These are phyloP conservation scores for Nylanderia fulva DNA, from an alignment of 1,140 invertebrate genomes.

Conservation along the genomic window DNA sequence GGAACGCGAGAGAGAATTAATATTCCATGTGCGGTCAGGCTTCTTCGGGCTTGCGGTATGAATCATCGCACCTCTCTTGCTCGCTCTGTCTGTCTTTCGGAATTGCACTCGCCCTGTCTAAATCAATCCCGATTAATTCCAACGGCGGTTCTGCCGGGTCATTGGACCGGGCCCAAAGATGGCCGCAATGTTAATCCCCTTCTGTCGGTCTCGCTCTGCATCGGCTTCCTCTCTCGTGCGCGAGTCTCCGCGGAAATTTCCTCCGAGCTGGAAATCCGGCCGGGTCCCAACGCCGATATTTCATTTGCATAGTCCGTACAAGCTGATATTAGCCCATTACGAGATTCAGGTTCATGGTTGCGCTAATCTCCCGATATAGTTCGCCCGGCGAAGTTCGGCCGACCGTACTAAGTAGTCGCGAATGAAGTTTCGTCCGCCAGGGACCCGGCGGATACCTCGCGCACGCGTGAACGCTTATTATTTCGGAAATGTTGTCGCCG, in stretches of 20 bases:
- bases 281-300: slow-evolving; percentile 64
- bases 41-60: slow-evolving; percentile 21
- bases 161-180: slow-evolving; percentile 66
- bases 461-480: slow-evolving; percentile 50
- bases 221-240: slow-evolving; percentile 41
- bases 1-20: slow-evolving; percentile 25
- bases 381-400: slow-evolving; percentile 19
- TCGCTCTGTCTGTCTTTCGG: no score
- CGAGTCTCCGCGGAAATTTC: slow-evolving; percentile 55
- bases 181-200: slow-evolving; percentile 70
- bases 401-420: no score
- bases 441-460: slow-evolving; percentile 6
- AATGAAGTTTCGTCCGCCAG: neutral
- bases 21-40: slow-evolving; percentile 32
- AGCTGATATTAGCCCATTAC: slow-evolving; percentile 68
- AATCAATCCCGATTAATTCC: slow-evolving; percentile 80
- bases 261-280: neutral
- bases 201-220: slow-evolving; percentile 5
- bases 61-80: neutral
- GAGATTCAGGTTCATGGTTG: slow-evolving; percentile 32
- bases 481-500: slow-evolving; percentile 12
- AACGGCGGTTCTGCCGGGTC: slow-evolving; percentile 62
- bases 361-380: slow-evolving; percentile 54
- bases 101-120: slow-evolving; percentile 41
- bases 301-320: slow-evolving; percentile 72